Percentiles rank a stretch among this genome's conserved stretches.
Evolutionary conservation across 2,113 vertebrate genomes (phyloP).

Genomic region (Poecile atricapillus): DNA sequence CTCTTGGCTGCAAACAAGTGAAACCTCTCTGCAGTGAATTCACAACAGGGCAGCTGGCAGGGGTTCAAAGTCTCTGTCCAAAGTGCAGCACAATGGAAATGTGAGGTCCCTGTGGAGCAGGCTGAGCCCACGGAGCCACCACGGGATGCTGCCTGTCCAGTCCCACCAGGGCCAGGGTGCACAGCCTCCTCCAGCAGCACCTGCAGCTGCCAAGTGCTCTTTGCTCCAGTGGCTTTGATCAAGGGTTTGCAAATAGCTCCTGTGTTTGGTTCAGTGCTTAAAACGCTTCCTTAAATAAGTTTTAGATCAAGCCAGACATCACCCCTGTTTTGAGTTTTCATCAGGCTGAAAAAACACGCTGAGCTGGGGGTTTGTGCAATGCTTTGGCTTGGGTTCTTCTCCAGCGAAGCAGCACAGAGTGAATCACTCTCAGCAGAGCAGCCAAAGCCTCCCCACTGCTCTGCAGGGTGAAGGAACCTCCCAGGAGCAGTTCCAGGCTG

Average conservation of each 20-base stretch:
- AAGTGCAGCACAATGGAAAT: background rate
- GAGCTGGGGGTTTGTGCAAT: background rate
- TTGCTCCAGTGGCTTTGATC: background rate
- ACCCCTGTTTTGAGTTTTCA: background rate
- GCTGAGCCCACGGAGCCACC: background rate
- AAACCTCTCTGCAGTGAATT: background rate
- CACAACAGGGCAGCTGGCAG: background rate
- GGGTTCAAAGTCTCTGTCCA: background rate
- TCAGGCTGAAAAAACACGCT: background rate
- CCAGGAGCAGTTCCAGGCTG: background rate
- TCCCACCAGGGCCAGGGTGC: background rate
- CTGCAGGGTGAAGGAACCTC: background rate
- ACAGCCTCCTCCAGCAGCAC: rapidly evolving
- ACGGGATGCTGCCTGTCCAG: rapidly evolving
- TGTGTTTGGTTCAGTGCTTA: background rate
- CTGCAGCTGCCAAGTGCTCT: background rate
- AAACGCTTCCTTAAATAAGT: background rate
- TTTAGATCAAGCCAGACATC: background rate
- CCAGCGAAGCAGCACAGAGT: background rate
- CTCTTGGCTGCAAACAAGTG: background rate
- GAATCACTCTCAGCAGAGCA: background rate
- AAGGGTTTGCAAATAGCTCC: background rate
- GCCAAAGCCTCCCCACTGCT: background rate
- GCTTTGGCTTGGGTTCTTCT: background rate
- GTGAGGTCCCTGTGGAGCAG: background rate